Evolutionary conservation across 1,140 invertebrate genomes (phyloP), one percentile per base, ranked within the genome.

Genomic region (Phymastichus coffea): DNA sequence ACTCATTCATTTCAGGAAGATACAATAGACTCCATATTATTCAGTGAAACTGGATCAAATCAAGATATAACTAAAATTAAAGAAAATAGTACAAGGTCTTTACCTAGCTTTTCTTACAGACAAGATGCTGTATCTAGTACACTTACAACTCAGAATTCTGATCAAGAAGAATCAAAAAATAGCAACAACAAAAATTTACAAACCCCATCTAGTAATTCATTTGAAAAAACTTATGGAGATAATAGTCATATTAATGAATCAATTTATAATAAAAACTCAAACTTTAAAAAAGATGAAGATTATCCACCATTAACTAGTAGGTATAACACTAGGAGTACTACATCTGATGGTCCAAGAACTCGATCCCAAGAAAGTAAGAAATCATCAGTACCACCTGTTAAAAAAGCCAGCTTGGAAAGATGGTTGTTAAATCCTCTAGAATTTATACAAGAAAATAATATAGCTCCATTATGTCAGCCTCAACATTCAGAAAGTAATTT

Each of bases 401-500:
- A 37, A 37, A 35, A 35, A 19, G 15, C 20, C 3, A n/a, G 3
- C 15, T n/a, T n/a, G n/a, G 60, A 57, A 25, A 65, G 28, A 44
- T 58, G 54, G 60, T 51, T 7, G 30, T 40, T 61, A 41, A 40
- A 64, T 41, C 52, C 63, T 17, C 25, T 28, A 1, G 3, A 57
- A 26, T 60, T 0, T 56, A 20, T 28, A 28, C 38, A 43, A 25
- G 17, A 56, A 14, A 57, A 71, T 49, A 64, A 61, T 9, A 62
- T 63, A 44, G 58, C 68, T 58, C 63, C 67, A 52, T 65, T 67
- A 54, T 26, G 17, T 53, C 30, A 51, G 12, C 57, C 58, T 14
- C 46, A 57, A 10, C 38, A 46, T n/a, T 22, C 9, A 15, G 12
- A 14, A 35, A 9, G 41, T 44, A 1, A 8, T 22, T 61, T 68